Conservation (phyloP, 2,113 vertebrate species). For the Ophiodon elongatus region DNA sequence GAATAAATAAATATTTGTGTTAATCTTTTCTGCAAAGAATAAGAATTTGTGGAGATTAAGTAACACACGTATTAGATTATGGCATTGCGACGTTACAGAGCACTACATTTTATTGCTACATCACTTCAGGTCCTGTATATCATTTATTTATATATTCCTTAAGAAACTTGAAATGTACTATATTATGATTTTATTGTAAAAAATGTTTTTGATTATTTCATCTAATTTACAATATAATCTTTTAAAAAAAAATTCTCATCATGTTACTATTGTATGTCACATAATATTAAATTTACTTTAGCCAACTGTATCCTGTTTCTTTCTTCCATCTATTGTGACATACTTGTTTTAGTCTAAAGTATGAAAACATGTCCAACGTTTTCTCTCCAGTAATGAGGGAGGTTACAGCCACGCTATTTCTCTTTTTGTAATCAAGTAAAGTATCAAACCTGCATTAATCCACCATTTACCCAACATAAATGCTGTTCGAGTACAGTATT, state of each 20-base stretch:
- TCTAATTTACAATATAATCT: not conserved
- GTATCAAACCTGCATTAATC: not conserved
- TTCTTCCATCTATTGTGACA: not conserved
- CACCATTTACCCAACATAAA: not conserved
- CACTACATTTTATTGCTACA: not conserved
- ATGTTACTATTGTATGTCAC: not conserved
- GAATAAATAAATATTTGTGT: not conserved
- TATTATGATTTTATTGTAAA: not conserved
- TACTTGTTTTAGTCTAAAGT: not conserved
- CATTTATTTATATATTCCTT: not conserved
- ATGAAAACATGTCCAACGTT: not conserved
- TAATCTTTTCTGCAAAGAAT: not conserved
- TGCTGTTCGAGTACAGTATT: not conserved
- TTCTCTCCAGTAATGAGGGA: not conserved
- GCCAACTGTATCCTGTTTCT: not conserved
- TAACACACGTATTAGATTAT: not conserved
- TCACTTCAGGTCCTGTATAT: not conserved
- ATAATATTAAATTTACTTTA: not conserved
- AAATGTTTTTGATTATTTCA: not conserved
- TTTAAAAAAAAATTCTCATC: not conserved
- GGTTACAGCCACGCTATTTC: not conserved
- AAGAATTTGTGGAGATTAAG: not conserved
- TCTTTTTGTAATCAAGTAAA: not conserved
- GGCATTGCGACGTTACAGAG: not conserved
- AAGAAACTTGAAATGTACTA: not conserved